These are phyloP conservation scores for Cerastis rubricosa DNA, from an alignment of 2,888 invertebrate genomes.

Conservation along the genomic window DNA sequence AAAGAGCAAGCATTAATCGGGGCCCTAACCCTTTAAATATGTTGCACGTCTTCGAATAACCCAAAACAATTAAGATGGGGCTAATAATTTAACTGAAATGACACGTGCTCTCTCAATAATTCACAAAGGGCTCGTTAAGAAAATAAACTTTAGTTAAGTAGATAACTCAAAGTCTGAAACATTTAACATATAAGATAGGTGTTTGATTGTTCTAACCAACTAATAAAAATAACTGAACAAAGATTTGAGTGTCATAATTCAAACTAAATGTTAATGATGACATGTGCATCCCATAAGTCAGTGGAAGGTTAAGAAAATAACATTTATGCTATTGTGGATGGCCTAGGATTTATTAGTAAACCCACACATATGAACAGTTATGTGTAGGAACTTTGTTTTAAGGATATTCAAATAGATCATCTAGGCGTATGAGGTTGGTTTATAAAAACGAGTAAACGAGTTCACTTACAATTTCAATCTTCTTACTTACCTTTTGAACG, in stretches of 20 bases:
- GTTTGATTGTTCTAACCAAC: constrained; percentile 18
- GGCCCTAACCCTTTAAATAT: constrained; percentile 48
- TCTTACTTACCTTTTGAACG: no score
- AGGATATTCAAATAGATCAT: neutral
- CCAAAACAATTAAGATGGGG: constrained; percentile 48
- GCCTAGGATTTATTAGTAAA: neutral
- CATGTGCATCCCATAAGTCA: constrained; percentile 37
- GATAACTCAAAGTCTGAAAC: constrained; percentile 9
- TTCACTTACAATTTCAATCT: no score
- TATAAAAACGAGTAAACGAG: no score
- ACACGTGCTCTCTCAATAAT: constrained; percentile 53
- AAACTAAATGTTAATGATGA: constrained; percentile 50
- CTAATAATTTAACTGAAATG: constrained; percentile 54
- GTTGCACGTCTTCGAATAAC: constrained; percentile 34
- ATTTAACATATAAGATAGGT: constrained; percentile 20
- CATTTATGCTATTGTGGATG: constrained; percentile 5
- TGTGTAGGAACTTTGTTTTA: neutral
- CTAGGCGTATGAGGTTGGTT: neutral
- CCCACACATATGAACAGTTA: neutral
- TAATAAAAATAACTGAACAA: constrained; percentile 22
- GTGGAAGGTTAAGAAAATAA: constrained; percentile 40
- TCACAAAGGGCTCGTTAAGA: constrained; percentile 20
- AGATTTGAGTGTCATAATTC: constrained; percentile 30
- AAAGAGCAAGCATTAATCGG: constrained; percentile 57
- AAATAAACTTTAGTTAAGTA: constrained; percentile 15